Base-by-base conservation (phyloP, 2,888 invertebrate species). In the Nesidiocoris tenuis region DNA sequence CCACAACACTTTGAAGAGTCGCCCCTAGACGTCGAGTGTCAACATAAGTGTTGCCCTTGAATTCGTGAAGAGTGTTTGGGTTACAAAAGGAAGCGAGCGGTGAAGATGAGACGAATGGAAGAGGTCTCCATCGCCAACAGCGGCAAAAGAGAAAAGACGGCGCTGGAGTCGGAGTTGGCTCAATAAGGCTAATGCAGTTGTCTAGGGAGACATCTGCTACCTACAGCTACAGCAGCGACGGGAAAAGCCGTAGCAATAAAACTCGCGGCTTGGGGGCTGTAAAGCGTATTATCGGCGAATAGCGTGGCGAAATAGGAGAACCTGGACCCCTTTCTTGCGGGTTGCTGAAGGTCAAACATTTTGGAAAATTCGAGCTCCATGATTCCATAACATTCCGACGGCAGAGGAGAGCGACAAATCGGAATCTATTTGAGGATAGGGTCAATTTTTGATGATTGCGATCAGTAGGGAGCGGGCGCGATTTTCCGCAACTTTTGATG, bases 171-270 rank as follows among this genome's bases (percentile, higher is more conserved):
- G 63, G 17, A 63, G 63, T 23, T 24, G 63, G 63, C 24, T 63
- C 63, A 63, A 63, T 63, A 63, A 63, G 63, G 63, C 63, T 63
- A 63, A 63, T 63, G 63, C 63, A 63, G 63, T 63, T 63, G 63
- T 63, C 63, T 23, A n/a, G 63, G 63, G 22, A 24, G 63, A 23
- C 63, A 63, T 23, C 23, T 63, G 63, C n/a, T 63, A 23, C 63
- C 23, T 9, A 17, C 24, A 12, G 39, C 23, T 9, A 17, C 24
- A 12, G 39, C 39, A 7, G 39, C 39, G 39, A 39, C 39, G 12
- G 39, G 39, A 39, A 39, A 39, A 39, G 39, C 39, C 39, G 39
- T 39, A 39, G 18, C 63, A 24, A 23, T 63, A 9, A 63, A 63
- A 63, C 23, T 23, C 61, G 22, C 61, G 39, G 39, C 39, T 39